Percentiles rank a stretch among this genome's conserved stretches.
These are phyloP conservation scores for Hemiscyllium ocellatum DNA, from an alignment of 2,113 vertebrate species.

Conservation along the genomic window DNA sequence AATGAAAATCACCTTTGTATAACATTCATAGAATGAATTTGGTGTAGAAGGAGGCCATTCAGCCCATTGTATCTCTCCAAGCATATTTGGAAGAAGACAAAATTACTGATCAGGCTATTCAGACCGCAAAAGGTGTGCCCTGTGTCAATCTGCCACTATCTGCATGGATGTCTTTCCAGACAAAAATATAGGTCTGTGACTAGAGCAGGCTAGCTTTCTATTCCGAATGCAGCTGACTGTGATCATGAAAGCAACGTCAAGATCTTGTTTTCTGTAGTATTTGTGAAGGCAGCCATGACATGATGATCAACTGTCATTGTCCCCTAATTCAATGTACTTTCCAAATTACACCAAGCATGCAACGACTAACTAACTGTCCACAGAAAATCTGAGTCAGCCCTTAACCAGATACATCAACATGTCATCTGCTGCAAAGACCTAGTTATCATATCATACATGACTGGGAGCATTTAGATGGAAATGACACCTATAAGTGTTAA, in stretches of 20 bases:
- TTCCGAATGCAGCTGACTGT: not conserved
- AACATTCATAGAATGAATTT: not conserved
- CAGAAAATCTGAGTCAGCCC: not conserved
- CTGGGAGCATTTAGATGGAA: not conserved
- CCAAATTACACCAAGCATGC: not conserved
- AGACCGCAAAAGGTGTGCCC: not conserved
- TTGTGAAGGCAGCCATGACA: not conserved
- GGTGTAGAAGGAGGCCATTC: no score
- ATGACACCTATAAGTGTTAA: not conserved
- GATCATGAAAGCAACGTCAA: not conserved
- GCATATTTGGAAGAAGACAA: not conserved
- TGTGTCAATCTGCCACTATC: not conserved
- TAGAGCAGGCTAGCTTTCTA: not conserved
- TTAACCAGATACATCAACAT: not conserved
- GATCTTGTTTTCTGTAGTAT: not conserved
- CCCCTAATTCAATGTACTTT: not conserved
- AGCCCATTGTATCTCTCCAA: no score
- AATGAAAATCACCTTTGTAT: not conserved
- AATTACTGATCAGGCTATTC: not conserved
- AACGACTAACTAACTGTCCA: not conserved
- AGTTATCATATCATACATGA: not conserved
- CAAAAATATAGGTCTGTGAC: not conserved
- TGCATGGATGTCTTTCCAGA: not conserved
- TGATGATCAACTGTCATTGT: not conserved
- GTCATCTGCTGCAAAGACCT: not conserved